Evolutionary conservation across 2,113 vertebrate genomes (phyloP).

Genomic region (Pterocles gutturalis): DNA sequence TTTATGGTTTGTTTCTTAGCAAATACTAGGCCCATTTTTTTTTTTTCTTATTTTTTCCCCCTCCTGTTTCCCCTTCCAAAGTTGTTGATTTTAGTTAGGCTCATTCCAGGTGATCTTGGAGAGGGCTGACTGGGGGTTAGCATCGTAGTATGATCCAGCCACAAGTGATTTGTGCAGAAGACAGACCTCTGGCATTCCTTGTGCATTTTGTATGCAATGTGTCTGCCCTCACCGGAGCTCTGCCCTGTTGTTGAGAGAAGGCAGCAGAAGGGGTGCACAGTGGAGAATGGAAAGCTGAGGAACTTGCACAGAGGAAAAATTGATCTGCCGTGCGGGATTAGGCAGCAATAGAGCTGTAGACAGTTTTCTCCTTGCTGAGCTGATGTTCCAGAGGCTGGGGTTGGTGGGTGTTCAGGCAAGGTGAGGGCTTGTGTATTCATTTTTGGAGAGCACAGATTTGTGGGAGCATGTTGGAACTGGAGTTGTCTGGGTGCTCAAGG

Average conservation of each 20-base stretch:
- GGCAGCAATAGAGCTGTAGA: not conserved
- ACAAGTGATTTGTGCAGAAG: not conserved
- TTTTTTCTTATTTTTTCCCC: not conserved
- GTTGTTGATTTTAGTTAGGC: not conserved
- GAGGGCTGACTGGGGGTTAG: not conserved
- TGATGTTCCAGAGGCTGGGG: not conserved
- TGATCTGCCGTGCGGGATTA: not conserved
- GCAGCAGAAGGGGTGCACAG: not conserved
- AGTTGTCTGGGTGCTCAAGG: not conserved
- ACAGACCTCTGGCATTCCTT: not conserved
- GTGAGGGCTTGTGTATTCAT: not conserved
- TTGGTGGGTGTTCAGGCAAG: not conserved
- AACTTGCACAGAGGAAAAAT: not conserved
- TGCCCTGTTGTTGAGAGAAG: not conserved
- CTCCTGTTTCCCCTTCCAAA: not conserved
- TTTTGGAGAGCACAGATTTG: not conserved
- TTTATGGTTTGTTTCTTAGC: not conserved
- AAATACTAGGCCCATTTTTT: not conserved
- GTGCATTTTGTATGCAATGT: not conserved
- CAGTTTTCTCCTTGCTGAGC: not conserved
- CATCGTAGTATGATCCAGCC: not conserved
- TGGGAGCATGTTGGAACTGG: not conserved
- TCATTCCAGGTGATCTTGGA: not conserved
- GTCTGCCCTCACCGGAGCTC: not conserved
- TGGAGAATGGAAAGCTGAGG: not conserved